Base-by-base conservation (phyloP, 2,888 invertebrate species). In the Ephialtes manifestator region DNA sequence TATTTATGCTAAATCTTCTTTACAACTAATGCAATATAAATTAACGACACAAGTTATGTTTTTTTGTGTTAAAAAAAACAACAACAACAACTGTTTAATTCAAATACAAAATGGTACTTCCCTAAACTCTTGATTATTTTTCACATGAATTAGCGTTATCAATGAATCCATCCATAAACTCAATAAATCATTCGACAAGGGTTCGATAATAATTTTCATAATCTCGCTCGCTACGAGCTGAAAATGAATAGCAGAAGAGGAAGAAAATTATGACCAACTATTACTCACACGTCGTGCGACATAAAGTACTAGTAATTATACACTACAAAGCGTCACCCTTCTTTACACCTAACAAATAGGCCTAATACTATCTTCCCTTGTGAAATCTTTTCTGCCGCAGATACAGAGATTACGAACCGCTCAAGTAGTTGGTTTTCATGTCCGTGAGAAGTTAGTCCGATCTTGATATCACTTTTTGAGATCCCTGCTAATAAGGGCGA, bases 401-500 rank as follows among this genome's bases (percentile, higher is more conserved):
- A 65, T 65, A 65, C 39, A 18, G 5, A 65, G 65, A 65, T 72
- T 39, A 63, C 63, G n/a, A 35, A 60, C 5, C 8, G 60, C 20
- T 48, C 46, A 46, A 60, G 31, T 20, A 18, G 18, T 31, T 28
- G 18, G 31, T 74, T 74, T 72, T 60, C 48, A 63, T 15, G 35
- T 35, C 24, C 46, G 60, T 55, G 48, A 31, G 74, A 75, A 63
- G 74, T 75, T 75, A 65, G 65, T 43, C 65, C 18, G 65, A 65
- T 65, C 65, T 65, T 75, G 60, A 75, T 75, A 63, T 63, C 31
- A 18, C 60, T 46, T 60, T 48, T 60, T 48, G 63, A 75, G 48
- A 63, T 63, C 58, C 60, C 58, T 39, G 65, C 65, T 65, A 74
- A 75, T 75, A 75, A 63, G 74, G 63, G 60, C 74, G 74, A 63